Evolutionary conservation across 2,113 vertebrate genomes (phyloP).

Genomic region (Amphiprion ocellaris): DNA sequence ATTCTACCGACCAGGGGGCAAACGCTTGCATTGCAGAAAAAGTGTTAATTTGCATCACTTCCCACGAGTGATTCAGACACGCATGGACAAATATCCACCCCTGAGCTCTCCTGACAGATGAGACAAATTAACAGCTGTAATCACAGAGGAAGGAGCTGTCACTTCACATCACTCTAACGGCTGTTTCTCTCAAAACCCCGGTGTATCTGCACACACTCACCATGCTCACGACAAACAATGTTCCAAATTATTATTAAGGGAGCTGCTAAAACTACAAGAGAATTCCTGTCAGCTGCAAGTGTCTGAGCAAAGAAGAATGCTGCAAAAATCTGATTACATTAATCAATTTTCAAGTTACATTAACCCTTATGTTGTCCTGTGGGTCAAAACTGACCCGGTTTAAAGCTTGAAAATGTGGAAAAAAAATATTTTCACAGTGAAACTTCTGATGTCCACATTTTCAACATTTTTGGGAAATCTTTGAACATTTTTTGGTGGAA

Average conservation of each 20-base stretch:
- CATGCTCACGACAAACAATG: conserved; percentile 3
- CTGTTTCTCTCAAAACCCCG: conserved; percentile 24
- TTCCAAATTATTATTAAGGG: conserved; percentile 7
- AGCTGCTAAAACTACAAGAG: background rate
- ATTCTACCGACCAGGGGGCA: conserved; percentile 44
- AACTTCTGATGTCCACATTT: too few relatives aligned
- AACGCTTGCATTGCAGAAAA: conserved; percentile 42
- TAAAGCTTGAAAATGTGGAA: too few relatives aligned
- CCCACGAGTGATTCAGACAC: conserved; percentile 48
- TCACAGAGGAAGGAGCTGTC: conserved; percentile 68
- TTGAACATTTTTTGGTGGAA: too few relatives aligned
- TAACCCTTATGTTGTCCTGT: background rate
- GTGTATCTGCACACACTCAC: background rate
- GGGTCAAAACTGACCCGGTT: too few relatives aligned
- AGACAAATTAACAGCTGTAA: conserved; percentile 77
- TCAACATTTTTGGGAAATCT: too few relatives aligned
- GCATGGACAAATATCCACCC: conserved; percentile 64
- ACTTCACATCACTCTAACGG: conserved; percentile 60
- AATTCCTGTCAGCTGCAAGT: background rate
- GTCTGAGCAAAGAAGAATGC: background rate
- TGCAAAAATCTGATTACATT: background rate
- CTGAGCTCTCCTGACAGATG: conserved; percentile 68
- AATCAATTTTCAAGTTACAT: background rate
- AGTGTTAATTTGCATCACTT: conserved; percentile 50
- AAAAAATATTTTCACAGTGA: too few relatives aligned